Evolutionary conservation across 2,113 vertebrate species (phyloP), one percentile per base, ranked within the genome.

Genomic region (Sorex araneus): DNA sequence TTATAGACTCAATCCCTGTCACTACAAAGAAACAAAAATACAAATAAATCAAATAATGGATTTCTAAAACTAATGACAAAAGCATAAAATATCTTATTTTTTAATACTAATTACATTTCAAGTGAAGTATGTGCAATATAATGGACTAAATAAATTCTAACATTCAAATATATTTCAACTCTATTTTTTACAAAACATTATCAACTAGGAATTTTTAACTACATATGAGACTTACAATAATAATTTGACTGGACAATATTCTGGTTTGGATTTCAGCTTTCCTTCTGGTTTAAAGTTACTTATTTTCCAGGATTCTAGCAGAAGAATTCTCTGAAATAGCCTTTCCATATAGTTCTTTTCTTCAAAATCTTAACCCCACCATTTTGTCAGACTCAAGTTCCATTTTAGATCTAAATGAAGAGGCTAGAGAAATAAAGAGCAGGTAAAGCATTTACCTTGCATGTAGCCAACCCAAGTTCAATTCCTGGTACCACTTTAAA

Each of bases 201-300:
- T 76, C 76, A 79, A 60, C 47, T 63, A 84, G 80, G 79, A 94
- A 80, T 89, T 74, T 84, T 80, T 40, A 73, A 76, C 89, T 45
- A 45, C 18, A 23, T 45, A 36, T 60, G 45, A 30, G 43, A 30
- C 63, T 86, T 63, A 16, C 21, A 54, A 54, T 70, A 69, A 28
- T 64, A 54, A 60, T 64, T 81, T 70, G 60, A 64, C 1, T 86
- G 34, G 64, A 57, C 3, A 66, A 30, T 28, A 54, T n/a, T 57
- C 19, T 47, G 32, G 32, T 67, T 71, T 50, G 57, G 43, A 74
- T 79, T 90, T 95, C 28, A 57, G 66, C 45, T 79, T 93, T 57
- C 81, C 69, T 64, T 50, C 32, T 30, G 1, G 13, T 34, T 54
- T 85, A 81, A 81, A 45, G 50, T 36, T 43, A 0, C 19, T 43